A percentile compares a stretch with the other conserved stretches of the same genome.
Conservation (phyloP, 1,140 invertebrate species). For the Cotesia chilonis region DNA sequence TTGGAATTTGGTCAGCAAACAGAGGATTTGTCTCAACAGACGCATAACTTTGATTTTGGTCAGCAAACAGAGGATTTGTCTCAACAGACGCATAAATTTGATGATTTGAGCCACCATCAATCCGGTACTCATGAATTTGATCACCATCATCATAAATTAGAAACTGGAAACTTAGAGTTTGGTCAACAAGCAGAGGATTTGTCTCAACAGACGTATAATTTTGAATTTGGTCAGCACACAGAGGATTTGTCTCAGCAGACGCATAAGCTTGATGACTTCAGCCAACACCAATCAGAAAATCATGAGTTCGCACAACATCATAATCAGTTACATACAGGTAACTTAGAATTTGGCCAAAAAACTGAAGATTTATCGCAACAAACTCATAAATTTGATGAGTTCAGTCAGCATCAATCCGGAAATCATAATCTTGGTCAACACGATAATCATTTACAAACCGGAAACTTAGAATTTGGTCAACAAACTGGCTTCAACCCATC, state of each 20-base stretch:
- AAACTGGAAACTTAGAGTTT: no score
- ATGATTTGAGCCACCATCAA: conserved; percentile 28
- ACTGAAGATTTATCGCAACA: conserved; percentile 44
- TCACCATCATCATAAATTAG: background rate
- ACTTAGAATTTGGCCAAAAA: conserved; percentile 1
- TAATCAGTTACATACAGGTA: background rate
- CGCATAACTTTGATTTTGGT: background rate
- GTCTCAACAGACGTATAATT: no score
- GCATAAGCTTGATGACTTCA: conserved; percentile 34
- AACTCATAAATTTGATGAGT: conserved; percentile 37
- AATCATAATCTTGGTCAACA: conserved; percentile 23
- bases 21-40: no score
- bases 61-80: conserved; percentile 31
- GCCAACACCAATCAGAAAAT: conserved; percentile 28
- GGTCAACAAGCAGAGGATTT: no score
- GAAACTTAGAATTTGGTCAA: conserved; percentile 4
- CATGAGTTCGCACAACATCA: conserved; percentile 18
- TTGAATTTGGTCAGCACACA: background rate
- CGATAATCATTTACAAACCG: background rate
- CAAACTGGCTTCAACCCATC: background rate
- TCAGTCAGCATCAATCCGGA: conserved; percentile 25
- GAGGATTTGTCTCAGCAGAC: conserved; percentile 44
- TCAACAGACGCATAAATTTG: conserved; percentile 44
- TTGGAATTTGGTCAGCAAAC: no score
- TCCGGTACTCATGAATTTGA: conserved; percentile 8